Evolutionary conservation across 1,140 invertebrate genomes (phyloP), one percentile per base, ranked within the genome.

Genomic region (Leptonema lineaticorne): DNA sequence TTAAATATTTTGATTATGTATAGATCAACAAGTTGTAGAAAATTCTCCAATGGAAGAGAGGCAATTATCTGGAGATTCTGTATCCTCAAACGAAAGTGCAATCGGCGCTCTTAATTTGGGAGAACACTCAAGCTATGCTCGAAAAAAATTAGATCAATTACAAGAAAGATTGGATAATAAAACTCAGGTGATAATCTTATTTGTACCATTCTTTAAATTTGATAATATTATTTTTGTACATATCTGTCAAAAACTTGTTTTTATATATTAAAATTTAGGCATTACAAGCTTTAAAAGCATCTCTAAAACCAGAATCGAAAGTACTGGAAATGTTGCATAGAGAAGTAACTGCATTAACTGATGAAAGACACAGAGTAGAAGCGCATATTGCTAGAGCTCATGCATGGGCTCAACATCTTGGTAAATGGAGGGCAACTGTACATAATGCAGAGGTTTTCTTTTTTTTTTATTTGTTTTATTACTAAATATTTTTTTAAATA

Each of bases 321-420:
- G 90, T 93, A 8, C 76, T 93, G 28, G 81, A 85, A 63, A 87
- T 91, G 76, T 79, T 96, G 29, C 90, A 92, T 50, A 89, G 89
- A 75, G 93, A 95, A 77, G 89, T 95, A 63, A 90, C 92, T 73
- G 87, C 87, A 77, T 79, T 96, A 33, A 87, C 90, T 60, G 86
- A 86, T 1, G 92, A 95, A 74, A 89, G 90, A 75, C 79, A 89
- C 63, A 85, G 91, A 68, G 76, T 95, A 11, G 92, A 95, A 76
- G 89, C 89, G 0, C 93, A 95, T 80, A 83, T 95, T 28, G 86
- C 88, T n/a, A 85, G 93, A 33, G 95, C 93, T 0, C 91, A 94
- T 80, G 87, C 89, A 53, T 96, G 94, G 94, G 91, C 89, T 1
- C 91, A 94, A 72, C 91, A 95, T 78, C 82, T 95, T 63, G 93